Evolutionary conservation across 2,797 vertebrate genomes (phyloP).

Genomic region (Spea hammondii): DNA sequence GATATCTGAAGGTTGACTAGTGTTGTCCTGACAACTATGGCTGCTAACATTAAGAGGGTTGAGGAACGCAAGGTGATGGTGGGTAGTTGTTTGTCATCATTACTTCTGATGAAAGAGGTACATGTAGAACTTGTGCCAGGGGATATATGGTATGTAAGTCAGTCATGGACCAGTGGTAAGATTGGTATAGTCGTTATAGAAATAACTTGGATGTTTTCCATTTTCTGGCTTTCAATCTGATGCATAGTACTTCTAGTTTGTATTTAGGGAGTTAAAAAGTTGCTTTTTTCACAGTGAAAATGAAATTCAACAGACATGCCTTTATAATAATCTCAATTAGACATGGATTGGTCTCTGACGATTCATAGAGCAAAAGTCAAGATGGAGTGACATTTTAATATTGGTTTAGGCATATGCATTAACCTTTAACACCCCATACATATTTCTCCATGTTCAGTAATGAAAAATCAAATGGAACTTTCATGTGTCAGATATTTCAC

Average conservation of each 20-base stretch:
- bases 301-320: slow-evolving; percentile 5
- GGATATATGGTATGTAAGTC: no score
- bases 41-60: no score
- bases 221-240: slow-evolving; percentile 14
- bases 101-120: no score
- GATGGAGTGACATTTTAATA: slow-evolving; percentile 3
- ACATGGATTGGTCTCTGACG: neutral
- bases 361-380: neutral
- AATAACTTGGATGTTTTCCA: neutral
- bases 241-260: neutral
- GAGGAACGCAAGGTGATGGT: no score
- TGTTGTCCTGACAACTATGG: no score
- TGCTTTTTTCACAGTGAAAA: neutral
- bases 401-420: neutral
- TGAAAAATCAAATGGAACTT: neutral
- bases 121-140: no score
- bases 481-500: no score
- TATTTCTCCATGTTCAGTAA: neutral
- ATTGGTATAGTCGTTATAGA: no score
- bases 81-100: no score
- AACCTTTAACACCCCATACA: neutral
- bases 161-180: no score
- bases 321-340: slow-evolving; percentile 19
- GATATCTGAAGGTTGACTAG: no score
- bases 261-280: no score